phyloP scores from a whole-genome alignment of 2,888 invertebrate genomes.

The Tyria jacobaeae region DNA sequence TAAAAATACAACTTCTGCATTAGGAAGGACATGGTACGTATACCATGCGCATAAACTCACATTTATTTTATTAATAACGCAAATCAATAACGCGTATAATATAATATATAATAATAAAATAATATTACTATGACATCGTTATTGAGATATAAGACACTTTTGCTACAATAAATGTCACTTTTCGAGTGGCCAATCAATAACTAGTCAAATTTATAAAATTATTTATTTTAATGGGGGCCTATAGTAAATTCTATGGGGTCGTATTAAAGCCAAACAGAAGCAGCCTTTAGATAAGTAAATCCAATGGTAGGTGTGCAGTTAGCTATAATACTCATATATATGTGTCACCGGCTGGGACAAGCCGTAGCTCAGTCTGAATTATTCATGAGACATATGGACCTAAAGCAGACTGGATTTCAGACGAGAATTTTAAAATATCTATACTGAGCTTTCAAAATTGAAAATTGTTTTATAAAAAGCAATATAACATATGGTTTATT shows the following conservation, averaged over 20 bases:
- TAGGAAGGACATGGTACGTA: too few species aligned
- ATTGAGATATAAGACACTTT: neutral
- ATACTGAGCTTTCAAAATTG: conserved; percentile 78
- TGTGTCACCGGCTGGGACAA: conserved; percentile 76
- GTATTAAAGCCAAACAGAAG: neutral
- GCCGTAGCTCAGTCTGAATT: conserved; percentile 76
- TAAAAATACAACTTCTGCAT: too few species aligned
- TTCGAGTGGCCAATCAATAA: too few species aligned
- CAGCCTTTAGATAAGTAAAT: conserved; percentile 19
- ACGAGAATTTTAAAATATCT: conserved; percentile 84
- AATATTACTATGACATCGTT: neutral
- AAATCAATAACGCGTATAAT: neutral
- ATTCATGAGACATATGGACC: conserved; percentile 86
- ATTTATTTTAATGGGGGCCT: too few species aligned
- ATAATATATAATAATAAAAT: neutral
- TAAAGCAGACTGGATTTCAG: conserved; percentile 85
- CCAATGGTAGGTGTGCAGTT: conserved; percentile 49
- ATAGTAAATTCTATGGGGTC: neutral
- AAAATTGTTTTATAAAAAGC: conserved; percentile 75
- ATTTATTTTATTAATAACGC: neutral
- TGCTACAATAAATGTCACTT: neutral
- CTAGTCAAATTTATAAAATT: too few species aligned
- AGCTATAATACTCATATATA: conserved; percentile 57
- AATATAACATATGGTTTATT: conserved; percentile 58
- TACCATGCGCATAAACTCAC: neutral